Conservation (phyloP, 2,888 invertebrate species). For the Thera obeliscata region DNA sequence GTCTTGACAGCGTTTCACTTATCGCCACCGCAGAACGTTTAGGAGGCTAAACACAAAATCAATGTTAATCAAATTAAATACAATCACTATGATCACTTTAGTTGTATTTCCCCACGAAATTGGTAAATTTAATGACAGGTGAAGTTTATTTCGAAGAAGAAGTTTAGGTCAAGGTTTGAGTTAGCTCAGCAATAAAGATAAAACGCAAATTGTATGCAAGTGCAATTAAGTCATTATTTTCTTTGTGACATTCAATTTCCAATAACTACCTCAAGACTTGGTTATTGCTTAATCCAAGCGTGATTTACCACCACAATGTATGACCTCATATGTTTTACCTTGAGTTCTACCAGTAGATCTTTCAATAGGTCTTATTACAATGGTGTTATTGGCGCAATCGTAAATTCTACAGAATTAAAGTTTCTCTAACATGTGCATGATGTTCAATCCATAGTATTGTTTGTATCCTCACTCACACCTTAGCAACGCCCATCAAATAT, state of each 20-base stretch:
- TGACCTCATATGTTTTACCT: constrained; percentile 37
- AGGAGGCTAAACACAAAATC: too few relatives aligned
- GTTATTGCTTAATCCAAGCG: constrained; percentile 25
- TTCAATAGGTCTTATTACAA: constrained; percentile 46
- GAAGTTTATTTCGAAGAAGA: neutral
- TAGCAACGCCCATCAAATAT: constrained; percentile 47
- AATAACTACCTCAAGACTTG: constrained; percentile 6
- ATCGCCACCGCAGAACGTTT: too few relatives aligned
- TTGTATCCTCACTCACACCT: constrained; percentile 53
- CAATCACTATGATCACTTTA: too few relatives aligned
- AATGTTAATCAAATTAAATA: too few relatives aligned
- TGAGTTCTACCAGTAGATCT: constrained; percentile 42
- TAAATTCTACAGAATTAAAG: constrained; percentile 55
- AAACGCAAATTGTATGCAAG: constrained; percentile 9
- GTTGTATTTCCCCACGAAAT: too few relatives aligned
- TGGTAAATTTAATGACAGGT: neutral
- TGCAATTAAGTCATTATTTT: constrained; percentile 27
- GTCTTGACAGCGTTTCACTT: too few relatives aligned
- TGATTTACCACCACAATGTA: constrained; percentile 29
- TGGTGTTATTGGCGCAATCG: constrained; percentile 51
- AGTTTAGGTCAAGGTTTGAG: constrained; percentile 9
- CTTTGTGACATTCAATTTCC: constrained; percentile 16
- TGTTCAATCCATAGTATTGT: constrained; percentile 41
- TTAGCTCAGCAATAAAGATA: constrained; percentile 13
- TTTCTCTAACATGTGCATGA: constrained; percentile 17